Conservation (phyloP, 2,888 invertebrate species). For the Sinopyrophorus schimmeli region DNA sequence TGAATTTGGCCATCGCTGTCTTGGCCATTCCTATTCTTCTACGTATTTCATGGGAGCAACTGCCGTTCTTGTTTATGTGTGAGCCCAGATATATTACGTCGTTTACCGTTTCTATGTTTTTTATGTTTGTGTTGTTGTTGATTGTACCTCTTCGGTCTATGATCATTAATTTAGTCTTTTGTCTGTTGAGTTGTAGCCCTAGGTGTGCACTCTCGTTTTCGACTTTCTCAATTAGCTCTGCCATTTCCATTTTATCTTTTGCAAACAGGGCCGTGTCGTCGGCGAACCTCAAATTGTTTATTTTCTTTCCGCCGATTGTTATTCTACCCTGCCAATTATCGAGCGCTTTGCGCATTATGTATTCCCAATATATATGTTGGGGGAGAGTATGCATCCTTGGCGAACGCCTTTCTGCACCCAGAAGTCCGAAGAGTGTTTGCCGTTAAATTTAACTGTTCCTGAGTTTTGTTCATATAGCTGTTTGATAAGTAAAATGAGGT, state of each 20-base stretch:
- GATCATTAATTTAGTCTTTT: slow-evolving; percentile 1
- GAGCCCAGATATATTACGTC: no score
- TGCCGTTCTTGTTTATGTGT: no score
- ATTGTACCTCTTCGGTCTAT: no score
- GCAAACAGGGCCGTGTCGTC: slow-evolving; percentile 11
- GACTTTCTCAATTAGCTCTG: slow-evolving; percentile 2
- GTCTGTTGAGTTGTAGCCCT: slow-evolving; percentile 1
- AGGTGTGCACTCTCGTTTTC: slow-evolving; percentile 1
- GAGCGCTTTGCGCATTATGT: slow-evolving; percentile 13
- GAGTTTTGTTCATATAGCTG: neutral
- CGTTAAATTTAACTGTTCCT: slow-evolving; percentile 1
- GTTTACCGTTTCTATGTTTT: neutral
- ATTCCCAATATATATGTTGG: slow-evolving; percentile 22
- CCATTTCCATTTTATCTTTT: slow-evolving; percentile 1
- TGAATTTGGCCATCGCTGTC: neutral
- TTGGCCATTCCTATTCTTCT: neutral
- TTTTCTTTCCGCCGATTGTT: slow-evolving; percentile 15
- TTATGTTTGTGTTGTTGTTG: no score
- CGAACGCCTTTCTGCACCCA: no score
- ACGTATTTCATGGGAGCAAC: neutral
- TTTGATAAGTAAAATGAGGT: no score
- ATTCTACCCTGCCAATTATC: slow-evolving; percentile 11
- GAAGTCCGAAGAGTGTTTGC: slow-evolving; percentile 4
- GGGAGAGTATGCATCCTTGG: no score
- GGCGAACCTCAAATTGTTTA: slow-evolving; percentile 14